Evolutionary conservation across 2,113 vertebrate species (phyloP), one percentile per base, ranked within the genome.

Genomic region (Struthio camelus): DNA sequence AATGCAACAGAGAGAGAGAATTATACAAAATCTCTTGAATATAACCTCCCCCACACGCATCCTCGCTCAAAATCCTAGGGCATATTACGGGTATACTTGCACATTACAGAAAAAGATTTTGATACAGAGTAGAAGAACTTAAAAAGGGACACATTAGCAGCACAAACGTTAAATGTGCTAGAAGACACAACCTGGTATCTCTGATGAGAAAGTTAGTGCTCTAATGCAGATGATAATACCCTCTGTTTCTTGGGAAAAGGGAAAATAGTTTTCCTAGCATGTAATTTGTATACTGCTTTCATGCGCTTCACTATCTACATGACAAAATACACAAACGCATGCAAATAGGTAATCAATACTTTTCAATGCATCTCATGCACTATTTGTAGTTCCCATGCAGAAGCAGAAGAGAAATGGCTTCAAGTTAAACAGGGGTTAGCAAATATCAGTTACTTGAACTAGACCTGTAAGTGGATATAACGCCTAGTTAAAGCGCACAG

Each of bases 1-100:
- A 90, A 82, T 1, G 11, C 50, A 58, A 53, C 4, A 1, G 2
- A 87, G 46, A 58, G 40, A 40, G 1, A 87, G 42, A 84, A 73
- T 12, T 36, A 64, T 1, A 70, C 14, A 36, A n/a, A 2, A 62
- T 11, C 23, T 72, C 40, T 64, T 40, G 86, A 84, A 70, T 20
- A 28, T 24, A 48, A 32, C 34, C 17, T 65, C n/a, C 11, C 30
- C 16, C 19, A 42, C 8, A 6, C 0, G 1, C 25, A 30, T 14
- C 40, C 20, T 40, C 56, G 77, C 70, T 82, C 48, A 65, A 58
- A 81, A 89, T 54, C 14, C 62, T 53, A 14, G 1, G 64, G 30
- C 76, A 36, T 40, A 65, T 28, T 40, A 38, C 32, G 53, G 19
- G 2, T 23, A 67, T 11, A 82, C 64, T 0, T 72, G 25, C 30